phyloP scores from a whole-genome alignment of 2,888 invertebrate genomes.

The Coecobrya sp. region DNA sequence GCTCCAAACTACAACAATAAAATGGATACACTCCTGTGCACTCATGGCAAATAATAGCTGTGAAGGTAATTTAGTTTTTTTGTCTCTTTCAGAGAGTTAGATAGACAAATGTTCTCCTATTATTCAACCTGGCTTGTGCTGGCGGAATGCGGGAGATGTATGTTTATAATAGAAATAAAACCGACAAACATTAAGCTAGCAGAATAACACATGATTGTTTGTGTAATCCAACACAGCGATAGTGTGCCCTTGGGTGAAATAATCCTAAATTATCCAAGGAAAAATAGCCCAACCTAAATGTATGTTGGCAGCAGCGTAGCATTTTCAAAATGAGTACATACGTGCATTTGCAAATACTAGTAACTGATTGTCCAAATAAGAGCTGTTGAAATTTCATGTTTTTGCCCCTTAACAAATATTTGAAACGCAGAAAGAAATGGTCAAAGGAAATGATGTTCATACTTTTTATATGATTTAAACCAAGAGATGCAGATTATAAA shows the following conservation, averaged over 20 bases:
- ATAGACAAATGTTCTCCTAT: not conserved
- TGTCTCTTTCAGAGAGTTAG: not conserved
- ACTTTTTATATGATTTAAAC: too few species aligned
- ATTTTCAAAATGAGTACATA: not conserved
- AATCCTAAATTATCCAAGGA: conserved; percentile 66
- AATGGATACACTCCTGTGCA: not conserved
- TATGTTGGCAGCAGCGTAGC: not conserved
- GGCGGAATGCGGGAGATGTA: not conserved
- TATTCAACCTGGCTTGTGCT: too few species aligned
- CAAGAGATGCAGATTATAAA: too few species aligned
- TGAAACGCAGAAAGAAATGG: too few species aligned
- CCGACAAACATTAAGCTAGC: not conserved
- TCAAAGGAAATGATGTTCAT: too few species aligned
- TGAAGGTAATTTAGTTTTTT: not conserved
- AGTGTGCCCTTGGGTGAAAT: conserved; percentile 61
- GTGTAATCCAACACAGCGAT: conserved; percentile 51
- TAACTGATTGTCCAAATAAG: not conserved
- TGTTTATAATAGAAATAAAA: too few species aligned
- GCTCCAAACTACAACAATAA: conserved; percentile 8
- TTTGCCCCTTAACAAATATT: too few species aligned
- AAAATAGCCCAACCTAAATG: conserved; percentile 37
- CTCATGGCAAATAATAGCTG: not conserved
- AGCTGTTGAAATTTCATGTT: too few species aligned
- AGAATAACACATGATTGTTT: not conserved
- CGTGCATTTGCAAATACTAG: too few species aligned